Evolutionary conservation across 1,140 invertebrate genomes (phyloP).

Genomic region (Aphelenchoides besseyi): DNA sequence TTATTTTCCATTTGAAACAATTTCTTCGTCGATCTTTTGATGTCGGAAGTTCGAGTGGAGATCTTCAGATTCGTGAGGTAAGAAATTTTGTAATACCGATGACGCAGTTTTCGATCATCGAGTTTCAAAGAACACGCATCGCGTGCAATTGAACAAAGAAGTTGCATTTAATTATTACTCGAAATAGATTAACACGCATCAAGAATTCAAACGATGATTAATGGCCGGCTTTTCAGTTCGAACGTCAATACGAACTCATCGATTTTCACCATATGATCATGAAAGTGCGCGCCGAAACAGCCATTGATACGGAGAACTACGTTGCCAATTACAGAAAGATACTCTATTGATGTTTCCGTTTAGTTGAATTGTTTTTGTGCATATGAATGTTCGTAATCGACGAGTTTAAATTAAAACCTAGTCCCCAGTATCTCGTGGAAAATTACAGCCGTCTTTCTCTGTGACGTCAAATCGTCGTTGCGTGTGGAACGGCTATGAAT

Average conservation of each 20-base stretch:
- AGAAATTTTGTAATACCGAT: not conserved
- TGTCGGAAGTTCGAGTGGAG: conserved; percentile 50
- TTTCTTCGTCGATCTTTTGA: conserved; percentile 59
- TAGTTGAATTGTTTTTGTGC: not conserved
- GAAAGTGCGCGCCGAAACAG: conserved; percentile 57
- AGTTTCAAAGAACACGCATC: too few species aligned
- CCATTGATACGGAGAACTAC: conserved; percentile 55
- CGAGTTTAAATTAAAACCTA: not conserved
- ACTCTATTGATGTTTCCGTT: conserved; percentile 33
- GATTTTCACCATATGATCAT: conserved; percentile 57
- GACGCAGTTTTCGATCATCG: too few species aligned
- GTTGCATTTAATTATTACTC: not conserved
- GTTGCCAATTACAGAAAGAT: conserved; percentile 56
- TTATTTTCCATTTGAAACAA: conserved; percentile 62
- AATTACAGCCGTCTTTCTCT: too few species aligned
- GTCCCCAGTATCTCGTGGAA: too few species aligned
- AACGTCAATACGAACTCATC: conserved; percentile 54
- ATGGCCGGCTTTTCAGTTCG: conserved; percentile 56
- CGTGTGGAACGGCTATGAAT: too few species aligned
- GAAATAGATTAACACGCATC: too few species aligned
- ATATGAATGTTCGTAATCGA: not conserved
- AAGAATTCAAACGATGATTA: too few species aligned
- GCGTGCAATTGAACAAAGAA: conserved; percentile 1
- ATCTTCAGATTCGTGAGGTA: conserved; percentile 58
- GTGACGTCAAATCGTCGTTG: too few species aligned